These are phyloP conservation scores for Spicauda simplicius DNA, from an alignment of 2,888 invertebrate species.

Conservation along the genomic window DNA sequence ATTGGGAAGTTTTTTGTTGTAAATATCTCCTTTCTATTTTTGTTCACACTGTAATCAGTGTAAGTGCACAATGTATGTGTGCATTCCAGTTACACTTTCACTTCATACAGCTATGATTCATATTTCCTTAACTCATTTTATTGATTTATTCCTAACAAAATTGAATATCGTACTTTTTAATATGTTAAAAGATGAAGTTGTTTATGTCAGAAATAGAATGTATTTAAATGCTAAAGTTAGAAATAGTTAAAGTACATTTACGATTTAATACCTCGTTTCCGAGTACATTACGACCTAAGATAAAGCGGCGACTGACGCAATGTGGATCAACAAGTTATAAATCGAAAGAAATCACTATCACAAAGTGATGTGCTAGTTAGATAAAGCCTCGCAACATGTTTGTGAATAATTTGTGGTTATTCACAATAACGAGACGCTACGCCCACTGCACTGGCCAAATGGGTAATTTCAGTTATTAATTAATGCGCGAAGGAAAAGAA, in stretches of 20 bases:
- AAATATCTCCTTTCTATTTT: conserved; percentile 51
- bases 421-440: conserved; percentile 16
- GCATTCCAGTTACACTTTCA: conserved; percentile 70
- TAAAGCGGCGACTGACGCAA: not conserved
- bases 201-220: not conserved
- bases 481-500: conserved; percentile 61
- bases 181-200: not conserved
- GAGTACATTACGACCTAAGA: not conserved
- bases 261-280: not conserved
- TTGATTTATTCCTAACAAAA: not conserved
- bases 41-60: conserved; percentile 57
- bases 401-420: conserved; percentile 15
- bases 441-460: conserved; percentile 32
- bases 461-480: conserved; percentile 38
- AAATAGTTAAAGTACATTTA: not conserved
- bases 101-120: conserved; percentile 52
- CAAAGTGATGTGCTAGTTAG: conserved; percentile 17
- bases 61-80: conserved; percentile 60
- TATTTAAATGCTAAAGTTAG: not conserved
- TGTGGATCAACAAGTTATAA: conserved; percentile 6
- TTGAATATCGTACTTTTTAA: not conserved
- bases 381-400: conserved; percentile 18
- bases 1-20: conserved; percentile 20
- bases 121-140: conserved; percentile 32
- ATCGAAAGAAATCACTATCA: conserved; percentile 18